phyloP scores from a whole-genome alignment of 2,888 invertebrate species.

The Entomobrya multifasciata region DNA sequence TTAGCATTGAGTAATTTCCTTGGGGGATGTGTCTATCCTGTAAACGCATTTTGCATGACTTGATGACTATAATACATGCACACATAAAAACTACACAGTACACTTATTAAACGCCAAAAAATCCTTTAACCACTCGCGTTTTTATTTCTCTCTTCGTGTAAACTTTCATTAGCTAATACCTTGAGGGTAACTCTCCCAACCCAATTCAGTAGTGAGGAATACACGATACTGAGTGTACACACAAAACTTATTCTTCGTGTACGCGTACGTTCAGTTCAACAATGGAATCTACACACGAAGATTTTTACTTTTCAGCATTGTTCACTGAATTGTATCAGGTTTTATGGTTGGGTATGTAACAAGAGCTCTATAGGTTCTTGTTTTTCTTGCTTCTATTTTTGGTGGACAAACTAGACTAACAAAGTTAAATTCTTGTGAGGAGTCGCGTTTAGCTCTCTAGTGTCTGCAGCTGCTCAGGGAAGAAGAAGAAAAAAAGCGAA shows the following conservation, averaged over 20 bases:
- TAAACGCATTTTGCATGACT: neutral
- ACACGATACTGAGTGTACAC: slow-evolving; percentile 6
- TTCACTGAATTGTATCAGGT: neutral
- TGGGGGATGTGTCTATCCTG: neutral
- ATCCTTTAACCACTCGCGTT: slow-evolving; percentile 1
- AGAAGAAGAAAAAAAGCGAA: slow-evolving; percentile 21
- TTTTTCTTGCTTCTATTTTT: slow-evolving; percentile 13
- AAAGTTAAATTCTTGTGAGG: neutral
- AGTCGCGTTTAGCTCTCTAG: neutral
- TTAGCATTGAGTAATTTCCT: slow-evolving; percentile 62
- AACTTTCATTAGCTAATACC: slow-evolving; percentile 67
- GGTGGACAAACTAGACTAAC: slow-evolving; percentile 27
- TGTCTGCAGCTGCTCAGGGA: neutral
- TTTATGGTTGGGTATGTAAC: no score
- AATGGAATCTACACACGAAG: neutral
- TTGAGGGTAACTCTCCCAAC: slow-evolving; percentile 49
- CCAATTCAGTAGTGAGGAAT: slow-evolving; percentile 49
- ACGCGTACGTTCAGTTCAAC: neutral
- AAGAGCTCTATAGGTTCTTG: neutral
- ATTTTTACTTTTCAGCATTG: slow-evolving; percentile 7
- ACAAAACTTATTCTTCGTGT: no score
- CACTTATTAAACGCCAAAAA: neutral
- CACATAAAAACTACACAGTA: neutral
- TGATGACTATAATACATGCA: neutral
- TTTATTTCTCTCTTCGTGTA: slow-evolving; percentile 40